A percentile compares a stretch with the other conserved stretches of the same genome.
Conservation (phyloP, 2,797 vertebrate species). For the Synanceia verrucosa region DNA sequence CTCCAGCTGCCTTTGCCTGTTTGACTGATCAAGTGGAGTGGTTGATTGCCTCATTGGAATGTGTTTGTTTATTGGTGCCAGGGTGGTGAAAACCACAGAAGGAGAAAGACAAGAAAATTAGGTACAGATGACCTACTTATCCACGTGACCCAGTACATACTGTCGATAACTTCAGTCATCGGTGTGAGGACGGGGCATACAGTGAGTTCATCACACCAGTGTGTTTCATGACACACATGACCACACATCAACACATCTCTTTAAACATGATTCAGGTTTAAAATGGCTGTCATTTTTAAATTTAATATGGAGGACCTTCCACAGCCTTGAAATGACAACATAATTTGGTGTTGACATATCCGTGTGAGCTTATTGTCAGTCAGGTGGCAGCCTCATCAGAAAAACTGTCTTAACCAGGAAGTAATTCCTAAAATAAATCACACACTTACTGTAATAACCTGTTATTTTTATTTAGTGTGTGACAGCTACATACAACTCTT, state of each 20-base stretch:
- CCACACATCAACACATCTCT: not conserved
- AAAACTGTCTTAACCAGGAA: not conserved
- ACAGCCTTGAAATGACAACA: not conserved
- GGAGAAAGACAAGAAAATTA: constrained; percentile 4
- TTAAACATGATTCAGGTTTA: not conserved
- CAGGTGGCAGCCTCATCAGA: not conserved
- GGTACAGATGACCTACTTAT: constrained; percentile 30
- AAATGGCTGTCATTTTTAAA: not conserved
- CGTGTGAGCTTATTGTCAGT: not conserved
- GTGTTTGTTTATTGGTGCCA: not conserved
- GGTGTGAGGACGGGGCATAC: not conserved
- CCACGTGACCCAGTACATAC: constrained; percentile 3
- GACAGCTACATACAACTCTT: not conserved
- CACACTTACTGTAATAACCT: not conserved
- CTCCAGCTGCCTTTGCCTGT: constrained; percentile 21
- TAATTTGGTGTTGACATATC: not conserved
- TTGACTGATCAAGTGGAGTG: constrained; percentile 23
- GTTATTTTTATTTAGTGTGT: not conserved
- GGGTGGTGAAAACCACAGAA: not conserved
- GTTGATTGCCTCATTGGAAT: constrained; percentile 24
- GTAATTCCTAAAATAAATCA: not conserved
- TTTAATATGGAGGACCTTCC: not conserved
- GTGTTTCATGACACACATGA: constrained; percentile 20
- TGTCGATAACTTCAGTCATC: not conserved
- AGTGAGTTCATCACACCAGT: constrained; percentile 2